These are phyloP conservation scores for Callorhinus ursinus DNA, from an alignment of 2,113 vertebrate species.

Conservation along the genomic window DNA sequence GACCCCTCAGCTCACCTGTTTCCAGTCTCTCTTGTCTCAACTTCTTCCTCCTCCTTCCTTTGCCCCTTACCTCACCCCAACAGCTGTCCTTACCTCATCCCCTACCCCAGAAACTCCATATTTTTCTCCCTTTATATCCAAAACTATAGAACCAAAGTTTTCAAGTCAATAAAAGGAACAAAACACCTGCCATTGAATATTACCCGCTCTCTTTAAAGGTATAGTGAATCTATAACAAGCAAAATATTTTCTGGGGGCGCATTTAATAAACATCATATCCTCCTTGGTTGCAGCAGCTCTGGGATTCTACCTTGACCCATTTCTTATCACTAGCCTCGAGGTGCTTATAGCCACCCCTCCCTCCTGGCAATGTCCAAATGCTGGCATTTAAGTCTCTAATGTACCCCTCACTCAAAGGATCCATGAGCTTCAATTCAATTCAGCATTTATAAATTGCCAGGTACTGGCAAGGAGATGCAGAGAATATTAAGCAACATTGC, in stretches of 20 bases:
- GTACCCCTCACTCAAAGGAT: not conserved
- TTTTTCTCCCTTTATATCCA: not conserved
- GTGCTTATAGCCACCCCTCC: not conserved
- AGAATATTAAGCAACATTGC: not conserved
- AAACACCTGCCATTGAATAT: not conserved
- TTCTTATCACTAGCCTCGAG: not conserved
- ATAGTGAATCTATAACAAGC: not conserved
- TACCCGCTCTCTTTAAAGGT: not conserved
- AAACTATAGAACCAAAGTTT: not conserved
- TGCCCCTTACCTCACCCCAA: not conserved
- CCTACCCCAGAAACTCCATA: not conserved
- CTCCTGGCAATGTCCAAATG: not conserved
- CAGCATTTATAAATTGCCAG: not conserved
- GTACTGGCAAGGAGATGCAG: not conserved
- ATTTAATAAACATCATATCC: not conserved
- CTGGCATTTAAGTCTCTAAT: not conserved
- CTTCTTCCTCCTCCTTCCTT: not conserved
- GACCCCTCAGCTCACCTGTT: not conserved
- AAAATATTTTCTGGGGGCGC: not conserved
- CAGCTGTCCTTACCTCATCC: not conserved
- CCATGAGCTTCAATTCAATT: not conserved
- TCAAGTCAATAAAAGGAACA: not conserved
- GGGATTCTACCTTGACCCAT: not conserved
- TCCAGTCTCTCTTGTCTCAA: not conserved
- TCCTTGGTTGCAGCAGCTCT: not conserved